Conservation (phyloP, 1,140 invertebrate species). For the Drosophila varians region DNA sequence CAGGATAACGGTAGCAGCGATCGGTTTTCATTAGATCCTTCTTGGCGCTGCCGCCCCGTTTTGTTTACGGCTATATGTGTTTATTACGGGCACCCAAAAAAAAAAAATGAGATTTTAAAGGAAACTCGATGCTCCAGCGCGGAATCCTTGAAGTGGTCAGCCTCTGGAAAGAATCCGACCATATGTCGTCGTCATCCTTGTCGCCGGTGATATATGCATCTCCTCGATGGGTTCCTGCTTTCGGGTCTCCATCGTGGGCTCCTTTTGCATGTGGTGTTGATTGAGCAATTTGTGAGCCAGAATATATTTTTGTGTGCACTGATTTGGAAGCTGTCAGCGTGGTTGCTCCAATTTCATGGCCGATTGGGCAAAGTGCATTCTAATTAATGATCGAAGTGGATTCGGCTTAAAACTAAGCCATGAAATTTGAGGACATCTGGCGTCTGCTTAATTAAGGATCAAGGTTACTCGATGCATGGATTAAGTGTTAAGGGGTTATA, state of each 20-base stretch:
- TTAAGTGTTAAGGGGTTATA: background rate
- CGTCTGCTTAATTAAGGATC: conserved; percentile 42
- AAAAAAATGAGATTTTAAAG: too few species aligned
- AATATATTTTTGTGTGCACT: conserved; percentile 40
- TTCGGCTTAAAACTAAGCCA: conserved; percentile 39
- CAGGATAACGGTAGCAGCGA: conserved; percentile 63
- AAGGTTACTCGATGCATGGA: conserved; percentile 34
- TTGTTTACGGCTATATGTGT: conserved; percentile 71
- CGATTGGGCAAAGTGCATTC: conserved; percentile 70
- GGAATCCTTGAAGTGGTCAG: conserved; percentile 74
- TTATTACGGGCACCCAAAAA: conserved; percentile 62
- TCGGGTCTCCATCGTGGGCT: conserved; percentile 32
- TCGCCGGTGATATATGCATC: conserved; percentile 52
- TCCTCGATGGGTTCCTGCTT: background rate
- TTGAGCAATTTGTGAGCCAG: conserved; percentile 65
- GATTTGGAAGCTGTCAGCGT: conserved; percentile 77
- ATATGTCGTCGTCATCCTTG: conserved; percentile 58
- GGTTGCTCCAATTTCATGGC: conserved; percentile 78
- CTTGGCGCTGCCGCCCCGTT: conserved; percentile 60
- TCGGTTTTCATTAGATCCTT: conserved; percentile 50
- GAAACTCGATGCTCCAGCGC: conserved; percentile 58
- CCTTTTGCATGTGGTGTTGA: conserved; percentile 68
- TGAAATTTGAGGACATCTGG: conserved; percentile 70
- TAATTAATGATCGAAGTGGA: conserved; percentile 60
- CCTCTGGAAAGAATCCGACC: conserved; percentile 38